Base-by-base conservation (phyloP, 2,797 vertebrate genomes). In the Cryptoprocta ferox region DNA sequence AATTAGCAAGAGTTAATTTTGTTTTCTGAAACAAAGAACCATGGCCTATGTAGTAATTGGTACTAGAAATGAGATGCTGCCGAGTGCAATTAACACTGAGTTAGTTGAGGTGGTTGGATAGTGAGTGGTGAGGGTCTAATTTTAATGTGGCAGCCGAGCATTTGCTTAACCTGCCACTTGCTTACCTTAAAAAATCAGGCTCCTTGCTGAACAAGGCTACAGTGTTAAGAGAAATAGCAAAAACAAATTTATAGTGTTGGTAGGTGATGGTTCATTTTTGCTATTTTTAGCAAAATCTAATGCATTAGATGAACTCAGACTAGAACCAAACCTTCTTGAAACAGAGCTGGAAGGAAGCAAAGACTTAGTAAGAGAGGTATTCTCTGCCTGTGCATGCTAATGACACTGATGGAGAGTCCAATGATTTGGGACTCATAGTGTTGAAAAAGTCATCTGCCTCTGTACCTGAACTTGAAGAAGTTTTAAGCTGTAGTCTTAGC, bases 361-460 rank as follows among this genome's bases (percentile, higher is more conserved):
- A 78, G 91, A 39, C 73, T 93, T 81, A 45, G 48, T 79, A 78
- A 71, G 30, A 32, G n/a, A 84, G 19, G 21, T 32, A 65, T 61
- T 91, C 50, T 95, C 56, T 61, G 28, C 0, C n/a, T 50, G 4
- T 75, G 18, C 14, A 5, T 70, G 80, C 50, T 75, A 65, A 75
- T 39, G 28, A 61, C 56, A 37, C 0, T 59, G 30, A 61, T 32
- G 66, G 19, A 59, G 19, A 89, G 5, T 7, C 70, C 63, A 87
- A 1, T 15, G 86, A 97, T 81, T 50, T 82, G 81, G 70, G 26
- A 30, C 50, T 61, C 75, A 61, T 13, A 4, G 19, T 48, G 56
- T 73, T 92, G 81, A 92, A 85, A 89, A 95, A 85, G 66, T 85
- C 56, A 93, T 91, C 79, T 70, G 48, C 76, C 81, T 97, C 73